A percentile compares a stretch with the other conserved stretches of the same genome.
phyloP scores from a whole-genome alignment of 2,113 vertebrate genomes.

The Ploceus nigricollis region DNA sequence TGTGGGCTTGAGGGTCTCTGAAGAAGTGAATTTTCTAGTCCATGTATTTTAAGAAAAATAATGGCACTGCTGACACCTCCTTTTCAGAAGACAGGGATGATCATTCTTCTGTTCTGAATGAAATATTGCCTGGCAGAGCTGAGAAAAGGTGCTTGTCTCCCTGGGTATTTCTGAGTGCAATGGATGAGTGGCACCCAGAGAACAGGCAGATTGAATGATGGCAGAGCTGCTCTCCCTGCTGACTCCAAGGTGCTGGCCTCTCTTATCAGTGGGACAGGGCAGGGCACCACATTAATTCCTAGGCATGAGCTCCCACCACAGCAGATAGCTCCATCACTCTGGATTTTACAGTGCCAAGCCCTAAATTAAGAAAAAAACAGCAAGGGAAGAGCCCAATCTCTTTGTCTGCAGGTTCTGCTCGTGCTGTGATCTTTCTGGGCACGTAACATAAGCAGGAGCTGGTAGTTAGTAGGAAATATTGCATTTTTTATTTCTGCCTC shows the following conservation, averaged over 20 bases:
- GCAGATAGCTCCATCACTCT: not conserved
- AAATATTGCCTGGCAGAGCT: not conserved
- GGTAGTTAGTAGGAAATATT: not conserved
- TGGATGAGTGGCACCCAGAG: conserved; percentile 3
- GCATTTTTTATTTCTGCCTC: not conserved
- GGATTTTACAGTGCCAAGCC: not conserved
- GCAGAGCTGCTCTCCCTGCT: not conserved
- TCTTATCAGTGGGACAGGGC: not conserved
- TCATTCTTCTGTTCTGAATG: not conserved
- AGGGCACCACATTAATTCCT: not conserved
- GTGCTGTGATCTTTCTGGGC: not conserved
- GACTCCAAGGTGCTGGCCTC: conserved; percentile 7
- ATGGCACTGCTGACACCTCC: not conserved
- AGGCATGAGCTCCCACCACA: not conserved
- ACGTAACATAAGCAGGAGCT: not conserved
- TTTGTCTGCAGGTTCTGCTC: not conserved
- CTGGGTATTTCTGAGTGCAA: not conserved
- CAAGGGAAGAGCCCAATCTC: not conserved
- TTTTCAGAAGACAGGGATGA: not conserved
- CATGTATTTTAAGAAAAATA: not conserved
- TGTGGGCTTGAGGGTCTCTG: not conserved
- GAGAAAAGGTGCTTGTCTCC: not conserved
- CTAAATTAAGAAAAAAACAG: conserved; percentile 20
- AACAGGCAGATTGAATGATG: conserved; percentile 18
- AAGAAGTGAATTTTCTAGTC: not conserved